phyloP scores from a whole-genome alignment of 2,888 invertebrate species.

The Alloplasta piceator region DNA sequence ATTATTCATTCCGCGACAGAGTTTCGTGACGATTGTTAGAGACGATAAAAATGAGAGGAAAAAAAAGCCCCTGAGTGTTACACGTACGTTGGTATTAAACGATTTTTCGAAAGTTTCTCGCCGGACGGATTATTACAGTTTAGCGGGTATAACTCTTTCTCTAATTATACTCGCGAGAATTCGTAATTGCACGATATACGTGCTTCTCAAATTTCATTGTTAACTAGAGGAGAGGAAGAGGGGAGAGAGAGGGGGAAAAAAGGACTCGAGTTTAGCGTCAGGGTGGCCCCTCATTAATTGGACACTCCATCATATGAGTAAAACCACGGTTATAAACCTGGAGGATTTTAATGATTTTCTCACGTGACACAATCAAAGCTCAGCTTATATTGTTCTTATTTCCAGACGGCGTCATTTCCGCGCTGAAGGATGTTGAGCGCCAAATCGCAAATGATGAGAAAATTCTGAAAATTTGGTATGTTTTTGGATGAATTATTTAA shows the following conservation, averaged over 20 bases:
- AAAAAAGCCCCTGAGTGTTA: constrained; percentile 9
- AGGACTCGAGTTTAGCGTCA: constrained; percentile 11
- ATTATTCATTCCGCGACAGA: constrained; percentile 20
- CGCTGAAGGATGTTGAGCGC: too few species aligned
- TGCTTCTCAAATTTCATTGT: constrained; percentile 10
- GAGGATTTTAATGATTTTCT: constrained; percentile 56
- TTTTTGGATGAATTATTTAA: too few species aligned
- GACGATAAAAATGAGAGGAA: constrained; percentile 27
- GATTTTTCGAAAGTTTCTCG: constrained; percentile 5
- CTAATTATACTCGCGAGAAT: background rate
- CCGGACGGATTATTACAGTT: constrained; percentile 27
- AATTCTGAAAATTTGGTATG: too few species aligned
- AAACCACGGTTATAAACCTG: constrained; percentile 39
- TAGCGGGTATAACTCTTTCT: constrained; percentile 6
- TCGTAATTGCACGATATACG: background rate
- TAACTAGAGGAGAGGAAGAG: constrained; percentile 1
- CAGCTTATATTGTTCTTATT: too few species aligned
- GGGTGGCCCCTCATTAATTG: constrained; percentile 17
- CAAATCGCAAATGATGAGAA: too few species aligned
- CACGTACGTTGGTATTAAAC: constrained; percentile 31
- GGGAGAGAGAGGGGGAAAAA: background rate
- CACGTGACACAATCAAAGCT: constrained; percentile 40
- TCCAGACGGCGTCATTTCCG: too few species aligned
- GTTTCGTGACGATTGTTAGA: constrained; percentile 46
- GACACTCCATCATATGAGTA: constrained; percentile 49